Evolutionary conservation across 2,888 invertebrate genomes (phyloP).

Genomic region (Leucoma salicis): DNA sequence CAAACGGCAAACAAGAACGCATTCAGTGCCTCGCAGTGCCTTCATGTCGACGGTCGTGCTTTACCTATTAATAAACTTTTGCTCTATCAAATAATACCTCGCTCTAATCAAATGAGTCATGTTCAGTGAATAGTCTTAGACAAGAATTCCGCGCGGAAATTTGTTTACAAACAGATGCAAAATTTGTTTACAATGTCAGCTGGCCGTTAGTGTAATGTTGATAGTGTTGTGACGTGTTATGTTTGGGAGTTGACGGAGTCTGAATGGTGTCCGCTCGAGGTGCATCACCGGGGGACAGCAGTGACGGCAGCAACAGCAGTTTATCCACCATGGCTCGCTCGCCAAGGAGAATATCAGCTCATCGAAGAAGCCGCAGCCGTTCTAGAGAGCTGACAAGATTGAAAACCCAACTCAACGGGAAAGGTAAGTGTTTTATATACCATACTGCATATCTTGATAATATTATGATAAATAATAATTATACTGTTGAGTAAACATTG

Average conservation of each 20-base stretch:
- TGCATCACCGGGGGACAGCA: slow-evolving; percentile 8
- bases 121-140: slow-evolving; percentile 6
- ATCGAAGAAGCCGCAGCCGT: slow-evolving; percentile 61
- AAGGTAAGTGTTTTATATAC: slow-evolving; percentile 47
- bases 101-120: slow-evolving; percentile 10
- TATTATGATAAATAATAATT: neutral
- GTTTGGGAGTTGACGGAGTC: slow-evolving; percentile 12
- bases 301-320: slow-evolving; percentile 7
- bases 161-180: slow-evolving; percentile 36
- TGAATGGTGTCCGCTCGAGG: slow-evolving; percentile 20
- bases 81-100: slow-evolving; percentile 5
- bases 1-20: slow-evolving; percentile 17
- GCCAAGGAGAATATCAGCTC: slow-evolving; percentile 62
- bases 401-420: slow-evolving; percentile 64
- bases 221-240: slow-evolving; percentile 16
- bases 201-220: slow-evolving; percentile 21
- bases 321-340: slow-evolving; percentile 62
- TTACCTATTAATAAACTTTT: slow-evolving; percentile 25
- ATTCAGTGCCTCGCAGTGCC: slow-evolving; percentile 61
- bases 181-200: slow-evolving; percentile 15
- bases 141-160: slow-evolving; percentile 18
- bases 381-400: slow-evolving; percentile 64
- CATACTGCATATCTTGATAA: neutral
- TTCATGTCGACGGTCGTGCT: slow-evolving; percentile 56
- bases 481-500: no score